A percentile compares a stretch with the other conserved stretches of the same genome.
Conservation (phyloP, 2,888 invertebrate genomes). For the Trissonchulus sp. region DNA sequence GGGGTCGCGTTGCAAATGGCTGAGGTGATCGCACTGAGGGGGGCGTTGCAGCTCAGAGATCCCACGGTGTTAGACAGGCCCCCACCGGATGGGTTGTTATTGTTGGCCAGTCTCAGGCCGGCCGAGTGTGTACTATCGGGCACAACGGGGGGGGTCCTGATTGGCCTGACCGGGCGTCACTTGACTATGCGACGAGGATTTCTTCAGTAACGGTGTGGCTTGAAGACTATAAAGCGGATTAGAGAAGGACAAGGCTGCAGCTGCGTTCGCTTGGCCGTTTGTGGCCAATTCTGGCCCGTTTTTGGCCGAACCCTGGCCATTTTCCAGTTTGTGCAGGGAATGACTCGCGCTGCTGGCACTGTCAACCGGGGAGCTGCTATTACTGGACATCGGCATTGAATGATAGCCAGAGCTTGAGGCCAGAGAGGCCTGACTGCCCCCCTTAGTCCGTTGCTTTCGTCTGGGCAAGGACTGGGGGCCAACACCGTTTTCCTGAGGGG, state of each 20-base stretch:
- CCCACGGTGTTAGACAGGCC: background rate
- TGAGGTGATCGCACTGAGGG: background rate
- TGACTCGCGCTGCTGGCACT: conserved; percentile 9
- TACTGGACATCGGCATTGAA: conserved; percentile 40
- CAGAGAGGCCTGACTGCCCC: background rate
- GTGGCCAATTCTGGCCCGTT: conserved; percentile 33
- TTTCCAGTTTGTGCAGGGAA: too few species aligned
- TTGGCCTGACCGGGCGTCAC: background rate
- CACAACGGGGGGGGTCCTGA: background rate
- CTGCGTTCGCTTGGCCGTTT: background rate
- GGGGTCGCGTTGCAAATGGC: background rate
- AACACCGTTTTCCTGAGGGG: background rate
- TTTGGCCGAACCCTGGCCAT: conserved; percentile 27
- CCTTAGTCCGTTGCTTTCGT: background rate
- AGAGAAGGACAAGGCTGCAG: conserved; percentile 26
- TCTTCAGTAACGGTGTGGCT: conserved; percentile 27
- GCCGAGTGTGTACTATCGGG: too few species aligned
- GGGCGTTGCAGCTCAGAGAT: background rate
- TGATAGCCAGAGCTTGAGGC: conserved; percentile 42
- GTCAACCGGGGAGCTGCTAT: conserved; percentile 22
- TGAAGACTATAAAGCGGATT: conserved; percentile 33
- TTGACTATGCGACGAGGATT: conserved; percentile 1
- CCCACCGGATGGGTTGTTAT: background rate
- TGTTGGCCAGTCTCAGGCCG: too few species aligned
- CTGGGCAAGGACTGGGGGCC: background rate